Evolutionary conservation across 2,888 invertebrate genomes (phyloP).

Genomic region (Ctenicera cuprea): DNA sequence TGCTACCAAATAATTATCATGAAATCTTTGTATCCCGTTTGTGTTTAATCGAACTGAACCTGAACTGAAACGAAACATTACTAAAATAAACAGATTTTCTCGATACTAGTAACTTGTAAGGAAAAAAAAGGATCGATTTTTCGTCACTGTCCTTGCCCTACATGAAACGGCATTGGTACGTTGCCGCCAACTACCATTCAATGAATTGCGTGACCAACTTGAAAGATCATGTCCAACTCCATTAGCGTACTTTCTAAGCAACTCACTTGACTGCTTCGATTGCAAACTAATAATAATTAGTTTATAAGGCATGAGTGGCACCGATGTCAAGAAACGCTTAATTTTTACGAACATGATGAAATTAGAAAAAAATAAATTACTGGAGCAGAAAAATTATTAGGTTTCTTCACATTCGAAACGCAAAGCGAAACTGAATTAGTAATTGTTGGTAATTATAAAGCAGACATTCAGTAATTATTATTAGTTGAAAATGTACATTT

Average conservation of each 20-base stretch:
- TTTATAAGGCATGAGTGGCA: background rate
- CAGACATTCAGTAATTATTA: no score
- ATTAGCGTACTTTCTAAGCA: constrained; percentile 23
- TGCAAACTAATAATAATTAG: background rate
- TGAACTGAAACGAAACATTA: no score
- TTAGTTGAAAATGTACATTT: no score
- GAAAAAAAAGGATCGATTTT: no score
- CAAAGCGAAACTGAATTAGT: no score
- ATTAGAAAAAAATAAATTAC: background rate
- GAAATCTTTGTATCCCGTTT: no score
- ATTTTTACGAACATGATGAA: background rate
- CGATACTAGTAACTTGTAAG: no score
- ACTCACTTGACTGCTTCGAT: constrained; percentile 20
- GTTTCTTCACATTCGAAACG: background rate
- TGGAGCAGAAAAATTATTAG: constrained; percentile 6
- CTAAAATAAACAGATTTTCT: no score
- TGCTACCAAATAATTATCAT: no score
- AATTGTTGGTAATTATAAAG: no score
- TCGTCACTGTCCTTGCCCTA: constrained; percentile 14
- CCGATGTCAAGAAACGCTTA: background rate
- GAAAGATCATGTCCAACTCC: constrained; percentile 14
- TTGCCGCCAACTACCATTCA: background rate
- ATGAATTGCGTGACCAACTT: constrained; percentile 23
- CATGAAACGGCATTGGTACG: constrained; percentile 1
- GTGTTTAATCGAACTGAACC: no score